A percentile compares a stretch with the other conserved stretches of the same genome.
These are phyloP conservation scores for Coturnix japonica DNA, from an alignment of 2,113 vertebrate genomes.

Conservation along the genomic window DNA sequence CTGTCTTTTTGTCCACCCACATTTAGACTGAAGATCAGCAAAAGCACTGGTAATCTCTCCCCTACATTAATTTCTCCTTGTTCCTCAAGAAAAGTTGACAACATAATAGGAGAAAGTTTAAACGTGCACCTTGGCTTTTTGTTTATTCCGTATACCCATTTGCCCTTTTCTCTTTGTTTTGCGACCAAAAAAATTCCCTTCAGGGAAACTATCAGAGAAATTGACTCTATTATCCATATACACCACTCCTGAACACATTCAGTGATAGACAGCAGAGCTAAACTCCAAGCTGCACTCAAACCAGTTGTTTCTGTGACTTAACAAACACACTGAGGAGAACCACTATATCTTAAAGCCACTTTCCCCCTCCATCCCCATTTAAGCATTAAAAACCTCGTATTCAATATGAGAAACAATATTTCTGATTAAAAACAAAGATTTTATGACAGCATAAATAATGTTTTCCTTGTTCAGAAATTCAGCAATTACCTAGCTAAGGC, in stretches of 20 bases:
- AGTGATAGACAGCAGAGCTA: background rate
- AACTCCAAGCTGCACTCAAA: background rate
- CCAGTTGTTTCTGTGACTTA: background rate
- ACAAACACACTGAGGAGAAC: background rate
- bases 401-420: background rate
- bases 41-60: background rate
- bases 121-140: background rate
- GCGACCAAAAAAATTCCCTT: background rate
- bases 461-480: background rate
- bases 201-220: background rate
- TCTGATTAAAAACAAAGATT: background rate
- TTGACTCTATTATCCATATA: background rate
- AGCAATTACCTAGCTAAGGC: background rate
- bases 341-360: background rate
- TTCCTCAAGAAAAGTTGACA: background rate
- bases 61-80: background rate
- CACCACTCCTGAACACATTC: background rate
- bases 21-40: background rate
- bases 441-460: background rate
- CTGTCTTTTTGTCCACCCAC: background rate
- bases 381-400: background rate
- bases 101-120: background rate
- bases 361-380: background rate
- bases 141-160: fast-evolving
- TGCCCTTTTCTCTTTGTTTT: background rate